Evolutionary conservation across 2,888 invertebrate genomes (phyloP).

Genomic region (Lottia scabra): DNA sequence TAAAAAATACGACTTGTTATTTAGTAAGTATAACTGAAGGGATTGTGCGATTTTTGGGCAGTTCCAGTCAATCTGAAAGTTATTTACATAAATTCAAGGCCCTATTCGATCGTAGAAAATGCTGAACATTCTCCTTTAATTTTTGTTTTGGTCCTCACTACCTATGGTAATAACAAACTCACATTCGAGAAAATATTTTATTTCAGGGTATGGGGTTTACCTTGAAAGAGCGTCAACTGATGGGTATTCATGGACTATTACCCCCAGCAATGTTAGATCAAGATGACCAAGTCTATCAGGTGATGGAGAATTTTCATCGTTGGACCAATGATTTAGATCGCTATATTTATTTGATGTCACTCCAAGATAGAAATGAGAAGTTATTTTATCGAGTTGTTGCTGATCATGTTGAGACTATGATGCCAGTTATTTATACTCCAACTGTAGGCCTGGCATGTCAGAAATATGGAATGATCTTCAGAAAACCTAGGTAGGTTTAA

Average conservation of each 20-base stretch:
- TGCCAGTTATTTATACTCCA: slow-evolving; percentile 99
- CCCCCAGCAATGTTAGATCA: slow-evolving; percentile 87
- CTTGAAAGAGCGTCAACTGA: slow-evolving; percentile 89
- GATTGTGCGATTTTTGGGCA: too few species aligned
- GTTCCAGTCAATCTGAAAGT: too few species aligned
- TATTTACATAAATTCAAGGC: too few species aligned
- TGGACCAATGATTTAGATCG: slow-evolving; percentile 78
- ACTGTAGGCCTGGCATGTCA: slow-evolving; percentile 98
- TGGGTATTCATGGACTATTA: slow-evolving; percentile 95
- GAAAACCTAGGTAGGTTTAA: slow-evolving; percentile 79
- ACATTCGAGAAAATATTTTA: neutral
- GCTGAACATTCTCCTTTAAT: too few species aligned
- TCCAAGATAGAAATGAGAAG: slow-evolving; percentile 91
- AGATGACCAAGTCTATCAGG: slow-evolving; percentile 76
- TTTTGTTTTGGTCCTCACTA: neutral
- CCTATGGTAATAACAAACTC: neutral
- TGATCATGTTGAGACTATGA: slow-evolving; percentile 89
- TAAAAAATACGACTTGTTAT: too few species aligned
- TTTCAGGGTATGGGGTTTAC: slow-evolving; percentile 93
- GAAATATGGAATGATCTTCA: slow-evolving; percentile 91
- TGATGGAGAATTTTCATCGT: slow-evolving; percentile 72
- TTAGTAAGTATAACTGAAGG: too few species aligned
- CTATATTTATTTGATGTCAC: slow-evolving; percentile 65
- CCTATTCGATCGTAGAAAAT: too few species aligned
- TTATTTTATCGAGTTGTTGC: slow-evolving; percentile 90